phyloP scores from a whole-genome alignment of 1,140 invertebrate species.

The Pseudomyrmex concolor region DNA sequence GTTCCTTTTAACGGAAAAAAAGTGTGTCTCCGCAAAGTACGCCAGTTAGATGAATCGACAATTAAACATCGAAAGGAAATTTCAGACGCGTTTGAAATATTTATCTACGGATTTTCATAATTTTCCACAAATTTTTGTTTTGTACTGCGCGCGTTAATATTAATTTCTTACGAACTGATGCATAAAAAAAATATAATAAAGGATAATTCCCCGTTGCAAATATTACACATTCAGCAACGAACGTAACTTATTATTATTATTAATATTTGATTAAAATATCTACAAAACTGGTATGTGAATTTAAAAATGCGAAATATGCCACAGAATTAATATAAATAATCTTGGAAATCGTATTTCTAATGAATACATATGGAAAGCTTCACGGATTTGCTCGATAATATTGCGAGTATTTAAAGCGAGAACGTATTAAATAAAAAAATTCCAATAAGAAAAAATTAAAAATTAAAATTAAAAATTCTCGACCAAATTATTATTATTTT shows the following conservation, averaged over 20 bases:
- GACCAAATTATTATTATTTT: no score
- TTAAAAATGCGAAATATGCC: slow-evolving; percentile 8
- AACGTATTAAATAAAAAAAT: no score
- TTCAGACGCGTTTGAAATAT: background rate
- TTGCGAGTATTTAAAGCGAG: no score
- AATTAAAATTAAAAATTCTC: no score
- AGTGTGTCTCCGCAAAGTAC: background rate
- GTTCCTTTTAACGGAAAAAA: slow-evolving; percentile 34
- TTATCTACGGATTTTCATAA: background rate
- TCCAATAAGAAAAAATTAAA: no score
- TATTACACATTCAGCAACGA: background rate
- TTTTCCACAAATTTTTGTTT: no score
- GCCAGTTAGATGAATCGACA: background rate
- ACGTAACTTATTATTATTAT: background rate
- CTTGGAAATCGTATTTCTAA: background rate
- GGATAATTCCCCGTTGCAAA: background rate
- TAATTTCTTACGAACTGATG: background rate
- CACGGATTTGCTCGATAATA: no score
- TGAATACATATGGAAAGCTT: background rate
- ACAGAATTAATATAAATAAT: slow-evolving; percentile 2
- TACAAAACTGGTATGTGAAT: slow-evolving; percentile 6
- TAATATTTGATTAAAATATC: background rate
- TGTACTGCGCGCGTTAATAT: background rate
- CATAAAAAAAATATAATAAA: slow-evolving; percentile 14
- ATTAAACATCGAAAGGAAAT: background rate